Base-by-base conservation (phyloP, 2,888 invertebrate genomes). In the Netelia fuscicornis region DNA sequence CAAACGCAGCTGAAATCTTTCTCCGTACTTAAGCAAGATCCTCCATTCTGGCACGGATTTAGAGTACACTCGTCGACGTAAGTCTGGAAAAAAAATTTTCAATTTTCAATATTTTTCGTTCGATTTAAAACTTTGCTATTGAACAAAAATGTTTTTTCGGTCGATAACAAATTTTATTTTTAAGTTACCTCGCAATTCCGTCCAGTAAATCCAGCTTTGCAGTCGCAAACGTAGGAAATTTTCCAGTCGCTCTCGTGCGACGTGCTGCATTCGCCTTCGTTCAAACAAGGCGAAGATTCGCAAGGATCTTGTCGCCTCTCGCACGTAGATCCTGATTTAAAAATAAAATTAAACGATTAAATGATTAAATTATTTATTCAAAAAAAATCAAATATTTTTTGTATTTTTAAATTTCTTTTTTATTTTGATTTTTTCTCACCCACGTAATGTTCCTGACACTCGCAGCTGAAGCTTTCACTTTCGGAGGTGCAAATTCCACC, bases 221-320 rank as follows among this genome's bases (percentile, higher is more conserved):
- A 96, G 0, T 88, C 86, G 84, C 96, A 96, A 13, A 82, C 89
- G 85, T 94, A 95, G 0, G 88, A 88, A 62, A 70, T 9, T 37
- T 30, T 44, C 2, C n/a, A 11, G 1, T 84, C 13, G 3, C 86
- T 89, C 64, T 91, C 89, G 74, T 86, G 90, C n/a, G 86, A 88
- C 77, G 93, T 90, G 2, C 90, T 87, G 87, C 96, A 96, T 0
- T 91, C 91, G 0, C 95, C 96, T 60, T 94, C 94, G 89, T 96
- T 95, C 44, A 94, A 91, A 87, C 96, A 96, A 0, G 95, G 96
- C 56, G 93, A 93, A 0, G 95, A 95, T 37, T 92, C 90, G 80
- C 96, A 96, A 0, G 92, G 91, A 88, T 94, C 93, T 20, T 94
- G 90, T 83, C 93, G 92, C 23, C 91, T 92, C 87, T 95, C 95